Evolutionary conservation across 2,113 vertebrate species (phyloP).

Genomic region (Myiagra hebetior): DNA sequence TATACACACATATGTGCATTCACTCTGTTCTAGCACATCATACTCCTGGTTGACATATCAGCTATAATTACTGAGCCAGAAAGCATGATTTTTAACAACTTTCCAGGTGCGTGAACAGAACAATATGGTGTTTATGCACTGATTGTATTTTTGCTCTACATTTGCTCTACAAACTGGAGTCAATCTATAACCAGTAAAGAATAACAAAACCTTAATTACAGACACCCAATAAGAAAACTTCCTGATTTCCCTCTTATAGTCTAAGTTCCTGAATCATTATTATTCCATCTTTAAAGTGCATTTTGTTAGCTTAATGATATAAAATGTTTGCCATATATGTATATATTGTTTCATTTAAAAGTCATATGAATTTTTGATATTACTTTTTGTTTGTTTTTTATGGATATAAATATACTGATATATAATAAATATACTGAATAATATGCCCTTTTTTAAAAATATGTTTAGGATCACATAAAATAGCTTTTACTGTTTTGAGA

Average conservation of each 20-base stretch:
- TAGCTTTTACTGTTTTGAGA: not conserved
- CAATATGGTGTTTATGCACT: not conserved
- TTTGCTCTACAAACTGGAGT: not conserved
- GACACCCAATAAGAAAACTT: not conserved
- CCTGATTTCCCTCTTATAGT: not conserved
- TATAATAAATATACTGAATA: not conserved
- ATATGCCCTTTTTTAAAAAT: not conserved
- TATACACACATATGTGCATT: not conserved
- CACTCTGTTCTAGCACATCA: not conserved
- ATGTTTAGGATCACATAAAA: not conserved
- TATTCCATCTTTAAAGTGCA: not conserved
- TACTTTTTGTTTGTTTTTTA: not conserved
- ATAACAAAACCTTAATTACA: not conserved
- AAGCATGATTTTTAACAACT: not conserved
- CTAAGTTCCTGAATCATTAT: not conserved
- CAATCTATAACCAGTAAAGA: not conserved
- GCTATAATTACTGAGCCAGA: not conserved
- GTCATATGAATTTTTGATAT: not conserved
- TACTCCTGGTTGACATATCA: not conserved
- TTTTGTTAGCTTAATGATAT: rapidly evolving
- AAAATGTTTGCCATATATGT: not conserved
- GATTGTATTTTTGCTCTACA: not conserved
- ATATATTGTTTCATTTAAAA: not conserved
- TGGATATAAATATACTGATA: not conserved
- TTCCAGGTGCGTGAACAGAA: not conserved